Conservation (phyloP, 2,888 invertebrate species). For the Cephus rjabovi region DNA sequence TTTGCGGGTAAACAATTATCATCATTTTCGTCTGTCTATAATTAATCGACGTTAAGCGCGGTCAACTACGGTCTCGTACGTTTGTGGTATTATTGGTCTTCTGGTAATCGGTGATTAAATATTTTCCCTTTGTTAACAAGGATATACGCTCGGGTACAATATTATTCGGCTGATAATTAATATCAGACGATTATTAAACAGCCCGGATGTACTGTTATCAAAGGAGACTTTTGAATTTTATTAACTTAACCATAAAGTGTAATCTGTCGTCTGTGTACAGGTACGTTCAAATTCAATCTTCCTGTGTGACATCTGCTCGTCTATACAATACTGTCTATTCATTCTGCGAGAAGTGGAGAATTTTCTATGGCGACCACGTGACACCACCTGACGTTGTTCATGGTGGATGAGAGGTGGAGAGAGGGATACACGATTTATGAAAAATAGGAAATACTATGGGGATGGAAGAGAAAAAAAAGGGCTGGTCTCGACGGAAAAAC, state of each 20-base stretch:
- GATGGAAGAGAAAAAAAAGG: background rate
- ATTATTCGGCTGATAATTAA: background rate
- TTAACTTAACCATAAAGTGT: background rate
- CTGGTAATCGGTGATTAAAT: background rate
- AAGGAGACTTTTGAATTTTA: background rate
- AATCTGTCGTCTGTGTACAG: background rate
- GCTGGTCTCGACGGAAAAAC: background rate
- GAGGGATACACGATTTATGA: background rate
- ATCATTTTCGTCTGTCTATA: background rate
- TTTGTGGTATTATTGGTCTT: background rate
- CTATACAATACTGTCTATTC: background rate
- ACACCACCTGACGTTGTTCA: background rate
- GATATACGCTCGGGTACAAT: background rate
- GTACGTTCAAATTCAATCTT: background rate
- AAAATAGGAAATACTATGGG: background rate
- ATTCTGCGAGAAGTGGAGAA: background rate
- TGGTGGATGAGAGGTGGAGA: background rate
- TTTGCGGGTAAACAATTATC: background rate
- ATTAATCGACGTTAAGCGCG: background rate
- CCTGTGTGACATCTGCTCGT: background rate
- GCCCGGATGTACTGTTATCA: background rate
- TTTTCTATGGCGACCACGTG: background rate
- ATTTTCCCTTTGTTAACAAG: background rate
- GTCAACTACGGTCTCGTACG: background rate
- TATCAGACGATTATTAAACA: background rate